Percentiles rank a stretch among this genome's conserved stretches.
Evolutionary conservation across 2,113 vertebrate species (phyloP).

Genomic region (Paralichthys olivaceus): DNA sequence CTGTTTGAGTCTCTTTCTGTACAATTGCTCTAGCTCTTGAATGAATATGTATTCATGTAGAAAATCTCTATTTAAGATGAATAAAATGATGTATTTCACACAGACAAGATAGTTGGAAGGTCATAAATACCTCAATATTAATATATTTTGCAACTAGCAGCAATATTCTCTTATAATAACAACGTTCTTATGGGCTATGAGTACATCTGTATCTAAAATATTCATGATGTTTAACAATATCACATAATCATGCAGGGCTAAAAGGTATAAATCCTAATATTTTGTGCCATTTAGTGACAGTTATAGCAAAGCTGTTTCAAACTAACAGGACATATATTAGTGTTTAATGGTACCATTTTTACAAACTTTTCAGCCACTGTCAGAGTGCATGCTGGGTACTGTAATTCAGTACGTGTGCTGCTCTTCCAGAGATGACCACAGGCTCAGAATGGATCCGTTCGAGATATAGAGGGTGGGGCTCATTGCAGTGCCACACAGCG

Average conservation of each 20-base stretch:
- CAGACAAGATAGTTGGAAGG: slow-evolving; percentile 23
- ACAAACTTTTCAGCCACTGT: slow-evolving; percentile 27
- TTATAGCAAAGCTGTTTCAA: slow-evolving; percentile 5
- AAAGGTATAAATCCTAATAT: slow-evolving; percentile 31
- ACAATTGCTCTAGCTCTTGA: slow-evolving; percentile 47
- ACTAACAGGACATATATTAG: slow-evolving; percentile 1
- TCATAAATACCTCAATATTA: slow-evolving; percentile 37
- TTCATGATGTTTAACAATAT: slow-evolving; percentile 56
- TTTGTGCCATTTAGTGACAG: slow-evolving; percentile 28
- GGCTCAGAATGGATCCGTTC: slow-evolving; percentile 29
- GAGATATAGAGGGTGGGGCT: slow-evolving; percentile 52
- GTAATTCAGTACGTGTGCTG: neutral
- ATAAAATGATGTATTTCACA: slow-evolving; percentile 38
- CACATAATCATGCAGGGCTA: slow-evolving; percentile 29
- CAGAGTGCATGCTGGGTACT: neutral
- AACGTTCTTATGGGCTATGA: slow-evolving; percentile 22
- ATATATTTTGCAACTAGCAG: slow-evolving; percentile 35
- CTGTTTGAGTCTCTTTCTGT: slow-evolving; percentile 31
- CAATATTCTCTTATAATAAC: slow-evolving; percentile 39
- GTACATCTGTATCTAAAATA: slow-evolving; percentile 44
- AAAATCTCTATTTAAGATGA: slow-evolving; percentile 56
- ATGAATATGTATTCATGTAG: slow-evolving; percentile 49
- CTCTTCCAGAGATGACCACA: slow-evolving; percentile 23
- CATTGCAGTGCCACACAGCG: slow-evolving; percentile 39
- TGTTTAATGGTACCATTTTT: slow-evolving; percentile 10